Evolutionary conservation across 2,113 vertebrate genomes (phyloP).

Genomic region (Drymodes brunneopygia): DNA sequence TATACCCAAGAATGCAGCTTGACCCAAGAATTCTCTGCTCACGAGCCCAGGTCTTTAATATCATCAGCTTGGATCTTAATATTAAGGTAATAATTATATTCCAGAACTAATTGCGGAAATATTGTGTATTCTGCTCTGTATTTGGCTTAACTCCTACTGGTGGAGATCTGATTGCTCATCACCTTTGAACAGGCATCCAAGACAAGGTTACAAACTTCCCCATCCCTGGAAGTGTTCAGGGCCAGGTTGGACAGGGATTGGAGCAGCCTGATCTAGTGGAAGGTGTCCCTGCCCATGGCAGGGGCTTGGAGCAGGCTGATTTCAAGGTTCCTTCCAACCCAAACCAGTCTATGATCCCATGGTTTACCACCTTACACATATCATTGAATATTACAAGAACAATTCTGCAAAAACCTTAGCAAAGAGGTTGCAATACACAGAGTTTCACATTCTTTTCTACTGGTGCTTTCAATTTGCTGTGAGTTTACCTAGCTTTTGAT

Average conservation of each 20-base stretch:
- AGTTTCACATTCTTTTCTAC: not conserved
- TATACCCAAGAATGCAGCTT: not conserved
- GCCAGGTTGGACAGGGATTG: not conserved
- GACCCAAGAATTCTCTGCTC: not conserved
- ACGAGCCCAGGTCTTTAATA: not conserved
- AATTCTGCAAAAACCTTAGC: not conserved
- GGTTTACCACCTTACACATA: not conserved
- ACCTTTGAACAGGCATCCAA: not conserved
- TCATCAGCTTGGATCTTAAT: not conserved
- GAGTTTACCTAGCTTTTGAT: not conserved
- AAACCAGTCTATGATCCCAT: not conserved
- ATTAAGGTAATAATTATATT: not conserved
- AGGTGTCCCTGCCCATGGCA: not conserved
- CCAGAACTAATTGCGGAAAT: not conserved
- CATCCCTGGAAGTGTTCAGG: not conserved
- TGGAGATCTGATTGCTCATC: not conserved
- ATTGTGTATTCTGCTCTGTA: not conserved
- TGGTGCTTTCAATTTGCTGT: not conserved
- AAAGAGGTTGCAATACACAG: not conserved
- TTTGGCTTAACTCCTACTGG: not conserved
- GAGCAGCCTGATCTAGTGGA: not conserved
- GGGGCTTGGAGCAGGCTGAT: not conserved
- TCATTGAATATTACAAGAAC: not conserved
- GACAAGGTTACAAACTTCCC: not conserved
- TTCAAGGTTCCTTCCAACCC: not conserved